Evolutionary conservation across 1,140 invertebrate species (phyloP), one percentile per base, ranked within the genome.

Genomic region (Macrotrachela quadricornifera): DNA sequence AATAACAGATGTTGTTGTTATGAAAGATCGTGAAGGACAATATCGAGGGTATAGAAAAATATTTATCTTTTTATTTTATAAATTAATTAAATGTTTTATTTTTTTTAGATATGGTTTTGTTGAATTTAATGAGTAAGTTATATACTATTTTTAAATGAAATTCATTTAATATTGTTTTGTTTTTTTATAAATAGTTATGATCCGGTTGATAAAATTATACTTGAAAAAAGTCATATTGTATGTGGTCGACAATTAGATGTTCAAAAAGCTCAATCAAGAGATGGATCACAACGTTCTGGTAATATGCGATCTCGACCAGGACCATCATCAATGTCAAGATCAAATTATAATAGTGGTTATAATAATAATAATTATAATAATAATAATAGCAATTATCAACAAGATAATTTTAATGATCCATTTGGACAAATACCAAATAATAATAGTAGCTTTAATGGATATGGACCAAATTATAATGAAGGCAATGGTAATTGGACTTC

Each of bases 101-200:
- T 92, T 88, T 66, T 84, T 91, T 67, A 62, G 86, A 12, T 92
- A 92, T 70, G 86, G 82, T 12, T 92, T 92, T 67, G 81, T 94
- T 16, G 85, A 88, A 67, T 94, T 88, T 66, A 84, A 91, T 67
- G 87, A 92, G 21, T 30, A 30, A 30, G 21, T 30, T 30, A 30
- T 2, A 30, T 30, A 4, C 8, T 30, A 2, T 30, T 4, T 30
- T 30, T 4, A 30, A 30, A 4, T 4, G 21, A 30, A 30, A 30
- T 8, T 30, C 8, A 30, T 30, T 30, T 30, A 30, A 30, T n/a
- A n/a, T n/a, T n/a, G n/a, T n/a, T n/a, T n/a, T n/a, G n/a, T n/a
- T n/a, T n/a, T n/a, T n/a, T n/a, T n/a, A n/a, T 30, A 8, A 30
- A 30, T 30, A 30, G 21, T 42, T 49, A 48, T 50, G 41, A 49